A percentile compares a stretch with the other conserved stretches of the same genome.
Evolutionary conservation across 2,888 invertebrate genomes (phyloP).

Genomic region (Physocephala rufipes): DNA sequence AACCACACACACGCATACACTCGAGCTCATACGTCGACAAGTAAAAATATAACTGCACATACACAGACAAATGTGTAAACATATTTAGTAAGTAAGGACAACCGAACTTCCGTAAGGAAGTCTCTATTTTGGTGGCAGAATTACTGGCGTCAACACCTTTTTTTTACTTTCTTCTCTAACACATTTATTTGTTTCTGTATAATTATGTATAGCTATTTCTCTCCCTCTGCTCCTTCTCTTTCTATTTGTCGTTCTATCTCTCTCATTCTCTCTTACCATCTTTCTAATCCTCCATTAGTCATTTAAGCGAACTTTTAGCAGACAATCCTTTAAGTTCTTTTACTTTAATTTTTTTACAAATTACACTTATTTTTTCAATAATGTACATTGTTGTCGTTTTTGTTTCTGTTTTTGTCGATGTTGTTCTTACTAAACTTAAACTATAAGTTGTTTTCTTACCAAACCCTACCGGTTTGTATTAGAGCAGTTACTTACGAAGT

Average conservation of each 20-base stretch:
- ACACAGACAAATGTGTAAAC: neutral
- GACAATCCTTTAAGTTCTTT: slow-evolving; percentile 18
- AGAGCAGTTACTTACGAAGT: slow-evolving; percentile 20
- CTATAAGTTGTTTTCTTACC: neutral
- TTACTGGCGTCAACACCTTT: neutral
- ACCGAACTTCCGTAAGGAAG: slow-evolving; percentile 11
- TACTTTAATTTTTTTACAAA: neutral
- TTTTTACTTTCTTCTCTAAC: neutral
- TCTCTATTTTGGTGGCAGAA: neutral
- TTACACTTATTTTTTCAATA: neutral
- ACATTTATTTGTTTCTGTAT: too few relatives aligned
- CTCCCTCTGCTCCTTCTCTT: neutral
- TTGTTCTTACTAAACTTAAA: neutral
- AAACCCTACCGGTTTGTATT: slow-evolving; percentile 17
- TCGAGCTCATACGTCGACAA: neutral
- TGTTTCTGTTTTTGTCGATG: neutral
- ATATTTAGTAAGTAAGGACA: neutral
- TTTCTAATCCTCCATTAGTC: slow-evolving; percentile 28
- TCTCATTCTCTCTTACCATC: neutral
- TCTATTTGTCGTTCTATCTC: neutral
- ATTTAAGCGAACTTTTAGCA: slow-evolving; percentile 27
- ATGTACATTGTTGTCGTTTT: too few relatives aligned
- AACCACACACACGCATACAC: neutral
- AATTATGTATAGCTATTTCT: too few relatives aligned
- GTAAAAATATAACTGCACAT: neutral